Base-by-base conservation (phyloP, 2,888 invertebrate species). In the Torymus aiolomorphi region DNA sequence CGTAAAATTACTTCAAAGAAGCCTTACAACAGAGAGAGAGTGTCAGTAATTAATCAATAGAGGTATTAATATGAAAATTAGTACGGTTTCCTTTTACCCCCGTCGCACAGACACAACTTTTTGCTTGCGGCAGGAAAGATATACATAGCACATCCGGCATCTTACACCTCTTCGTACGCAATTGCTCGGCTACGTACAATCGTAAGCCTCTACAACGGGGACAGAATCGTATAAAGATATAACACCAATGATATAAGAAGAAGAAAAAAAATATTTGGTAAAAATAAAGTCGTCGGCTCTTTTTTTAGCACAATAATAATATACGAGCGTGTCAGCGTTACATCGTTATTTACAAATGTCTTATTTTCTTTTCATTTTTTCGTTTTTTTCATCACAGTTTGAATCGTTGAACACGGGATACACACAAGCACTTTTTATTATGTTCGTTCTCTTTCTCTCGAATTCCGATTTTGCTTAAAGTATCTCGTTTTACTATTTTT, bases 361-460 rank as follows among this genome's bases (percentile, higher is more conserved):
- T 42, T 42, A 42, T 42, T 42, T 42, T 42, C 42, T 8, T 42
- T 31, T 31, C 31, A 31, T 31, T 31, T 31, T 42, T 42, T 42
- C 42, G 42, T 42, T 66, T 70, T 62, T 72, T 78, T 81, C 81
- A 81, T 81, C 78, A 81, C 78, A 81, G 81, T 67, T 81, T 76
- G 14, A 76, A 78, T 81, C 78, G 81, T 81, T 81, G 81, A 78
- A 81, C 78, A 81, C 81, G 80, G 42, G 54, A 81, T 78, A 69
- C 72, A 78, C 63, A 77, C 75, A 77, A 20, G 59, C 57, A 51
- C 59, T 42, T 31, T 61, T 51, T 8, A 10, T 56, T 74, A 16
- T 16, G n/a, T 49, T 49, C n/a, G 42, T 16, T 77, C 57, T 18
- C 12, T 51, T 72, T 61, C 31, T 61, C 20, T 59, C 42, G 24